Evolutionary conservation across 2,888 invertebrate genomes (phyloP).

Genomic region (Invenusta paracnida): DNA sequence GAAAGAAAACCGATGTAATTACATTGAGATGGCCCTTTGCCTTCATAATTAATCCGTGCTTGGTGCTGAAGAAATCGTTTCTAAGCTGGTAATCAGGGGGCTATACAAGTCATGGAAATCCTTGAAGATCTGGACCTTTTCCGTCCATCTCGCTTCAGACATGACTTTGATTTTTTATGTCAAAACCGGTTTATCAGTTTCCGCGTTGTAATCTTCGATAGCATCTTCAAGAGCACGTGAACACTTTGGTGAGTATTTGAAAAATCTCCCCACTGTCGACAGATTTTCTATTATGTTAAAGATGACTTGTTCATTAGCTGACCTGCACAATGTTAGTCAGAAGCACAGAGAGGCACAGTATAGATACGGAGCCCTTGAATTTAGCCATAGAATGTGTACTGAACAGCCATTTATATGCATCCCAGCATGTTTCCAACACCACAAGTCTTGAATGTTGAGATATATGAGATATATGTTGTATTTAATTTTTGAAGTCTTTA

Average conservation of each 20-base stretch:
- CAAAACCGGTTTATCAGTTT: not conserved
- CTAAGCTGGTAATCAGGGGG: not conserved
- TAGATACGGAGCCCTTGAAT: not conserved
- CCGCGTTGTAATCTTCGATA: not conserved
- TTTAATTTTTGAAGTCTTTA: too few species aligned
- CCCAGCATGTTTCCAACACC: not conserved
- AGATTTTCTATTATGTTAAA: not conserved
- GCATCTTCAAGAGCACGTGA: not conserved
- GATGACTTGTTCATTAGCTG: not conserved
- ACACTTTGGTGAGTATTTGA: not conserved
- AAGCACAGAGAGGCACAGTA: not conserved
- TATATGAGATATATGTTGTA: too few species aligned
- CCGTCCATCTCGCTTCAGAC: not conserved
- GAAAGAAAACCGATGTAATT: too few species aligned
- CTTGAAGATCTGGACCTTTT: not conserved
- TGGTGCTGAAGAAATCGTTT: not conserved
- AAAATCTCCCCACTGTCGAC: not conserved
- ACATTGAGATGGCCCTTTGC: too few species aligned
- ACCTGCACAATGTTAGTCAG: not conserved
- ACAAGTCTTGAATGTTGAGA: not conserved
- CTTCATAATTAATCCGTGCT: not conserved
- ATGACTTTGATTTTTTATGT: not conserved
- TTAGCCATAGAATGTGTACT: not conserved
- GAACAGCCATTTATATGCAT: not conserved
- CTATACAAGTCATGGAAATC: not conserved